Evolutionary conservation across 2,888 invertebrate species (phyloP).

Genomic region (Aspidiotus destructor): DNA sequence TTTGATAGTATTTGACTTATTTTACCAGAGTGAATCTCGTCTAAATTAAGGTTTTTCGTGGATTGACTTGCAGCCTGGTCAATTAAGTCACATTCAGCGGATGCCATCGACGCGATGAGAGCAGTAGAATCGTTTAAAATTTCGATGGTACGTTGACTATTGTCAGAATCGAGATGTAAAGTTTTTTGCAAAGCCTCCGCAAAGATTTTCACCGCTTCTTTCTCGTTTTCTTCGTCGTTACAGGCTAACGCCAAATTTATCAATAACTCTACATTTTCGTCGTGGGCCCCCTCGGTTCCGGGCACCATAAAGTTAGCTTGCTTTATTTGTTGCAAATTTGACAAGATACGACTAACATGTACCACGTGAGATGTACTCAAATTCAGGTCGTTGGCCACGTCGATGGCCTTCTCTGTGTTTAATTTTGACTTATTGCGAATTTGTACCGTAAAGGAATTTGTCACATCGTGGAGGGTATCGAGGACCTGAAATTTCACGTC

Average conservation of each 20-base stretch:
- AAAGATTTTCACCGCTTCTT: neutral
- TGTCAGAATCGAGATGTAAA: neutral
- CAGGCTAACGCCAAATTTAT: neutral
- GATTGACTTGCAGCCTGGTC: neutral
- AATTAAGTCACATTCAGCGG: neutral
- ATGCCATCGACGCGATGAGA: neutral
- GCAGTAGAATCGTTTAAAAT: neutral
- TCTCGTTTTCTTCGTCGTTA: neutral
- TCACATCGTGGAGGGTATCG: neutral
- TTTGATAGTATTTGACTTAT: conserved; percentile 1
- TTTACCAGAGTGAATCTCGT: neutral
- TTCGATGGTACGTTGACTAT: conserved; percentile 2
- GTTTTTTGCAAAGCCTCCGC: neutral
- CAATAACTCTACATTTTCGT: neutral
- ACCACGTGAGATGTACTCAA: conserved; percentile 42
- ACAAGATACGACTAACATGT: conserved; percentile 44
- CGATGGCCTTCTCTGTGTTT: conserved; percentile 35
- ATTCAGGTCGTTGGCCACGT: conserved; percentile 41
- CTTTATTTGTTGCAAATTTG: conserved; percentile 34
- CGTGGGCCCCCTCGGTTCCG: neutral
- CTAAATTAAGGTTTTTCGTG: neutral
- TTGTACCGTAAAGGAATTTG: neutral
- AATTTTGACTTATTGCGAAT: neutral
- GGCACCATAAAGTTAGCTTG: neutral
- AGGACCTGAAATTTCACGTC: neutral